Evolutionary conservation across 2,797 vertebrate genomes (phyloP), one percentile per base, ranked within the genome.

Genomic region (Peromyscus attwateri): DNA sequence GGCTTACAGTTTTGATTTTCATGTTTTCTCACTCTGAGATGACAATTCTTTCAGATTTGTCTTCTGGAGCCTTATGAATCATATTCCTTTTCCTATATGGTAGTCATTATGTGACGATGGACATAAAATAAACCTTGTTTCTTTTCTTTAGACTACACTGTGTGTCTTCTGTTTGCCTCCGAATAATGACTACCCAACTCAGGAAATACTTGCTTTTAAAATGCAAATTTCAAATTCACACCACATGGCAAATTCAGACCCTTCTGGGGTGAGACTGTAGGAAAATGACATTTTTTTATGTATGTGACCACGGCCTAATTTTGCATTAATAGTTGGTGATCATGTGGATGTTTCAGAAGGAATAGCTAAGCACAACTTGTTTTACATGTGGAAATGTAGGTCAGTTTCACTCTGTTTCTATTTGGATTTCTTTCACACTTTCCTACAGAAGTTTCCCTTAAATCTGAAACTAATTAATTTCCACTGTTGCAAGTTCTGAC

Each of bases 401-500:
- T 84, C 92, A 94, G 25, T 95, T 97, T 94, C 80, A 87, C 57
- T 96, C 34, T 52, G 79, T 77, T 95, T 37, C 64, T 94, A 87
- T 93, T 97, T 97, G 87, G 96, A 97, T 82, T 93, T 95, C 91
- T 91, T 96, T 89, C 83, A 96, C 66, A 93, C 55, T 95, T 96
- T 81, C 75, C 92, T 90, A 81, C 57, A 92, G 29, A 94, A 73
- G 31, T 97, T 96, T 89, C 85, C 40, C 71, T 96, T 96, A 97
- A 97, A 97, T 97, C 95, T 97, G 94, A 97, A 97, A 97, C 91
- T 97, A 98, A 97, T 97, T 97, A 97, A 96, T 97, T 97, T 98
- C 89, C 95, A 97, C 87, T 90, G 87, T 95, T 97, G 60, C 94
- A 97, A 96, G 89, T 97, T 93, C 91, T 91, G 95, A 93, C 93